Evolutionary conservation across 2,888 invertebrate genomes (phyloP).

Genomic region (Nephrotoma flavescens): DNA sequence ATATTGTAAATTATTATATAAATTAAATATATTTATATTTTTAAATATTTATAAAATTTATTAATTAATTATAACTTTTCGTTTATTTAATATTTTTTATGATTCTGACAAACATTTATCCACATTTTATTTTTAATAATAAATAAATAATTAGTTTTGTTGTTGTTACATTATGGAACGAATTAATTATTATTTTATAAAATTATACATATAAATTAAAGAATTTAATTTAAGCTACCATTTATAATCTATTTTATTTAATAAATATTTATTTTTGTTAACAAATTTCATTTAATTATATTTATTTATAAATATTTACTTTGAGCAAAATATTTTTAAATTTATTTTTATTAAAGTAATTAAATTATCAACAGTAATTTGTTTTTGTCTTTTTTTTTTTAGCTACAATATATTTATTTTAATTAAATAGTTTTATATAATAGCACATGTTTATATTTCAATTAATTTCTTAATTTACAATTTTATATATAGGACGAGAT

Average conservation of each 20-base stretch:
- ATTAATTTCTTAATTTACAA: background rate
- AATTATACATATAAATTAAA: background rate
- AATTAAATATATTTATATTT: background rate
- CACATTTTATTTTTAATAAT: background rate
- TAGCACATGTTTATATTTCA: background rate
- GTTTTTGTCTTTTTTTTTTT: background rate
- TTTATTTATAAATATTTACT: background rate
- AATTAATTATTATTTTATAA: background rate
- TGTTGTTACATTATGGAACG: background rate
- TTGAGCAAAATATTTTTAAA: background rate
- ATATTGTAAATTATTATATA: background rate
- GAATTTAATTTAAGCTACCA: background rate
- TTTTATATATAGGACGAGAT: slow-evolving; percentile 11
- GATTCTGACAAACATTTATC: background rate
- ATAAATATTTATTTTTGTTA: background rate
- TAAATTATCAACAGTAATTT: background rate
- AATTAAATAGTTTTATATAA: background rate
- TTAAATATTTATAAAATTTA: background rate
- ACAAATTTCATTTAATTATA: background rate
- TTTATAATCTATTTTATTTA: background rate
- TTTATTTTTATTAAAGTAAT: background rate
- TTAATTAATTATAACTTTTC: background rate
- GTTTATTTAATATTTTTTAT: background rate
- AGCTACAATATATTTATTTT: background rate
- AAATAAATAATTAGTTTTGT: background rate